Evolutionary conservation across 2,113 vertebrate species (phyloP).

Genomic region (Burhinus oedicnemus): DNA sequence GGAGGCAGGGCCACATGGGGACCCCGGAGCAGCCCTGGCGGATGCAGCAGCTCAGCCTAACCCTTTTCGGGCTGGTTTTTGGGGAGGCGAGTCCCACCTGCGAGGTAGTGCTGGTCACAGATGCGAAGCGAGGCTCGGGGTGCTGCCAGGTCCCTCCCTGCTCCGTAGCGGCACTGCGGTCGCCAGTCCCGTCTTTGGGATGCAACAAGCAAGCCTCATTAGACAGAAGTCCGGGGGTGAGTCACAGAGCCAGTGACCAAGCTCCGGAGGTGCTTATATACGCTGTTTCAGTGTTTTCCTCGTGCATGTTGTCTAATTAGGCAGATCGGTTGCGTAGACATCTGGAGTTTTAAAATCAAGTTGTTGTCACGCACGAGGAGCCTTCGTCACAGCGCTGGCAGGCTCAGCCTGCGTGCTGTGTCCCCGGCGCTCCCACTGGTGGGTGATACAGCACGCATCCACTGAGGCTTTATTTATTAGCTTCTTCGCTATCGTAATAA

Average conservation of each 20-base stretch:
- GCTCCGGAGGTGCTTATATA: not conserved
- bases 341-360: not conserved
- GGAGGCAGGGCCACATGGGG: not conserved
- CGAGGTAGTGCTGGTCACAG: not conserved
- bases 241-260: not conserved
- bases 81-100: not conserved
- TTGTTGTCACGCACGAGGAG: not conserved
- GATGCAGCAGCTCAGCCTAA: not conserved
- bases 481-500: not conserved
- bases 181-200: not conserved
- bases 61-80: not conserved
- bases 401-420: not conserved
- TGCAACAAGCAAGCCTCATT: not conserved
- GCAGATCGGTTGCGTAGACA: accelerated
- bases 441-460: not conserved
- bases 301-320: accelerated
- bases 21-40: not conserved
- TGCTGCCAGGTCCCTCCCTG: not conserved
- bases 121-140: accelerated
- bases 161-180: accelerated
- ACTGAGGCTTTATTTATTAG: not conserved
- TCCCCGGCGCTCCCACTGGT: not conserved
- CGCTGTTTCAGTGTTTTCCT: not conserved
- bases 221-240: not conserved
- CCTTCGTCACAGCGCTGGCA: not conserved